Percentiles rank a stretch among this genome's conserved stretches.
Conservation (phyloP, 2,888 invertebrate species). For the Notodonta dromedarius region DNA sequence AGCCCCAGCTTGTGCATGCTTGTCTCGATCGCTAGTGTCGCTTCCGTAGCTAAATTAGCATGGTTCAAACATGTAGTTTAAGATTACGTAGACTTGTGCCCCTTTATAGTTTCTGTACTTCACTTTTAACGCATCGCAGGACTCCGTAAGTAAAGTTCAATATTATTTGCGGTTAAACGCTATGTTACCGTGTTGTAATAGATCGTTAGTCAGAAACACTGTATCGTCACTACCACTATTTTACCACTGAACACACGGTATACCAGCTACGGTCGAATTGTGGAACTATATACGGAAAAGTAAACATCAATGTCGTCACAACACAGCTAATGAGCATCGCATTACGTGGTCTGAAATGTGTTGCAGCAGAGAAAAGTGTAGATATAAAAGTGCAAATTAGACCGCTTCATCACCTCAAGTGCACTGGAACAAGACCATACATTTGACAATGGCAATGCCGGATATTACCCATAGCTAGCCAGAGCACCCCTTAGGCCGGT, state of each 20-base stretch:
- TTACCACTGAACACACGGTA: slow-evolving; percentile 1
- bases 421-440: not conserved
- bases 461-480: too few species aligned
- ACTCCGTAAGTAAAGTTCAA: slow-evolving; percentile 52
- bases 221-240: slow-evolving; percentile 20
- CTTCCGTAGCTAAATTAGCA: slow-evolving; percentile 48
- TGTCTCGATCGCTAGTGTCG: slow-evolving; percentile 34
- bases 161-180: slow-evolving; percentile 15
- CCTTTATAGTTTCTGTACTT: slow-evolving; percentile 40
- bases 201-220: too few species aligned
- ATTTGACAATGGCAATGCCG: too few species aligned
- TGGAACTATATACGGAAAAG: too few species aligned
- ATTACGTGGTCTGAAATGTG: too few species aligned
- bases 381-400: not conserved
- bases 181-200: not conserved
- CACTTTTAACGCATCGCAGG: slow-evolving; percentile 57
- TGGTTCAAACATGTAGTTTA: slow-evolving; percentile 29
- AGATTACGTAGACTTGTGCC: slow-evolving; percentile 37
- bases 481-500: too few species aligned
- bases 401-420: not conserved
- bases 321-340: not conserved
- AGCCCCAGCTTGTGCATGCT: slow-evolving; percentile 52
- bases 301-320: not conserved
- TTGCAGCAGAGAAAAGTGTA: not conserved
- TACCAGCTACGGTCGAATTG: too few species aligned